Conservation (phyloP, 2,888 invertebrate genomes). For the Brenthis hecate region DNA sequence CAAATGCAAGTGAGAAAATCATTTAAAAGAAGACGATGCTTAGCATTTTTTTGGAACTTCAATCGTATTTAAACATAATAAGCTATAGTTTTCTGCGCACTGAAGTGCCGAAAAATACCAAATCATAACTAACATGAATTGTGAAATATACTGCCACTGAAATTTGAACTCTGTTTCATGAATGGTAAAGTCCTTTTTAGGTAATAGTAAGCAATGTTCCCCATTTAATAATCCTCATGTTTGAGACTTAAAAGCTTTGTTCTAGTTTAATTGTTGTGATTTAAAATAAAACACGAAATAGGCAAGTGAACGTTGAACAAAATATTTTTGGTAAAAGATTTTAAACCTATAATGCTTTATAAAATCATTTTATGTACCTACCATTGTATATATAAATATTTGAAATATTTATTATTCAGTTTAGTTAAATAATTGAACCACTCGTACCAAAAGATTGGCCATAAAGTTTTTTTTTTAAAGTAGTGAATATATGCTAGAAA, state of each 20-base stretch:
- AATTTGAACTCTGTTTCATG: background rate
- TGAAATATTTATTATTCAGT: no score
- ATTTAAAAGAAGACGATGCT: no score
- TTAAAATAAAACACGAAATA: slow-evolving; percentile 64
- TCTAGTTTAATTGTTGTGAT: slow-evolving; percentile 75
- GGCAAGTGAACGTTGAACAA: slow-evolving; percentile 47
- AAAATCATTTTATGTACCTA: no score
- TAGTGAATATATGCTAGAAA: no score
- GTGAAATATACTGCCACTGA: slow-evolving; percentile 1
- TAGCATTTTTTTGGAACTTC: background rate
- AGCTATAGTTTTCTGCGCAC: background rate
- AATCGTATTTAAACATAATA: slow-evolving; percentile 3
- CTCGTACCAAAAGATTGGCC: no score
- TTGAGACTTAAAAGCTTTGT: slow-evolving; percentile 48
- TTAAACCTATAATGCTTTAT: no score
- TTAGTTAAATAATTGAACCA: no score
- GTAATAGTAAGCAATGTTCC: background rate
- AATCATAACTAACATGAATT: slow-evolving; percentile 23
- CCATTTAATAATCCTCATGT: slow-evolving; percentile 7
- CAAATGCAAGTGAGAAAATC: no score
- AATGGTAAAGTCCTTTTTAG: background rate
- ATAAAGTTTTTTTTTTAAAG: no score
- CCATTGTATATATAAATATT: no score
- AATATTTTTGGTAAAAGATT: slow-evolving; percentile 1
- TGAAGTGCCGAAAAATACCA: slow-evolving; percentile 9